Conservation (phyloP, 2,113 vertebrate genomes). For the Aphelocoma coerulescens region DNA sequence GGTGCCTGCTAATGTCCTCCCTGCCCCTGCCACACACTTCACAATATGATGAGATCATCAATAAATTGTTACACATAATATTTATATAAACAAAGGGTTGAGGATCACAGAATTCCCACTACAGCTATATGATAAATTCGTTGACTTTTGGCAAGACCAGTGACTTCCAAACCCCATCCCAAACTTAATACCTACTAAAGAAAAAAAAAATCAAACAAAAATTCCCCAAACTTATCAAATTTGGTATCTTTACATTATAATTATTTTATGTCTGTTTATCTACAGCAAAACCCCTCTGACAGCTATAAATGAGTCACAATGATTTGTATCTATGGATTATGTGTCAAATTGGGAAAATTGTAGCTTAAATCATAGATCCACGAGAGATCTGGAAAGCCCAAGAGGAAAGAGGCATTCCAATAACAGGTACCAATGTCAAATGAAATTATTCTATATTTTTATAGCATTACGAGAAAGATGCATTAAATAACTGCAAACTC, state of each 20-base stretch:
- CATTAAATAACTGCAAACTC: not conserved
- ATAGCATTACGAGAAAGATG: not conserved
- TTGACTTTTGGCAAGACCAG: not conserved
- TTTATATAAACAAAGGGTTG: not conserved
- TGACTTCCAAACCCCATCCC: not conserved
- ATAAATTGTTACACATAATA: not conserved
- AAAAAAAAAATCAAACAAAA: not conserved
- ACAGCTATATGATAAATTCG: not conserved
- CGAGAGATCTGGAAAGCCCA: constrained; percentile 23
- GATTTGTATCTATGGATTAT: constrained; percentile 71
- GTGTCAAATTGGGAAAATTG: constrained; percentile 57
- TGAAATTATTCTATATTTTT: not conserved
- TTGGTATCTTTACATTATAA: constrained; percentile 28
- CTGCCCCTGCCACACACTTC: not conserved
- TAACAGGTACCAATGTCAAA: not conserved
- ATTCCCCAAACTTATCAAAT: not conserved
- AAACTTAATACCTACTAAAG: not conserved
- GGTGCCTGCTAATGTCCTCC: not conserved
- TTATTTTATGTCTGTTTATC: constrained; percentile 61
- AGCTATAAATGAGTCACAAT: not conserved
- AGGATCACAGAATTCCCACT: not conserved
- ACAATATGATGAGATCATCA: not conserved
- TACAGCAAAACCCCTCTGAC: not conserved
- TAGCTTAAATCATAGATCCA: constrained; percentile 55
- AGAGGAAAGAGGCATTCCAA: not conserved